These are phyloP conservation scores for Chrysochloris asiatica DNA, from an alignment of 2,113 vertebrate species.

Conservation along the genomic window DNA sequence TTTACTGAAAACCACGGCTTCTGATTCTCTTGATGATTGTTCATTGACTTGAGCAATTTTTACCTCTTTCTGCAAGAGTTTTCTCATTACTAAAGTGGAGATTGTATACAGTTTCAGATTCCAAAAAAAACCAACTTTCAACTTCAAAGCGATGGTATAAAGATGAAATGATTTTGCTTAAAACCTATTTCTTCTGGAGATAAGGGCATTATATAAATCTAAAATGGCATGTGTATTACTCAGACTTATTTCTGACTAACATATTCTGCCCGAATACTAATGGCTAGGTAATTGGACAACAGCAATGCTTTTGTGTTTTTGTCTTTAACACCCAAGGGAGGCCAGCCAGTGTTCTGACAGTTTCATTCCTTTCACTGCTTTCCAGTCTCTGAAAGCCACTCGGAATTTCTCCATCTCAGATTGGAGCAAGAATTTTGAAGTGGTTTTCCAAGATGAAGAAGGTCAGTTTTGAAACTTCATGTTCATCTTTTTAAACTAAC, in stretches of 20 bases:
- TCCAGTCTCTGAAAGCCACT: constrained; percentile 95
- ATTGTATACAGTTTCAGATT: not conserved
- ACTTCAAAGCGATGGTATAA: not conserved
- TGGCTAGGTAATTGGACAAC: not conserved
- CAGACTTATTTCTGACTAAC: not conserved
- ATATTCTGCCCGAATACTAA: not conserved
- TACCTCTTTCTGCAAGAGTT: not conserved
- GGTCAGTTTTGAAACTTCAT: constrained; percentile 86
- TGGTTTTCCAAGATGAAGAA: constrained; percentile 98
- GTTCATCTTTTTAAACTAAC: constrained; percentile 19
- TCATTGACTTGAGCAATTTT: constrained; percentile 50
- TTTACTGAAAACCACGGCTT: constrained; percentile 23
- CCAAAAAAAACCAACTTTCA: not conserved
- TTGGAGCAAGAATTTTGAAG: constrained; percentile 99
- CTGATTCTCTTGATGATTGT: constrained; percentile 23
- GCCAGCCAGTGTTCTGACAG: constrained; percentile 34
- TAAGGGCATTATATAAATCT: not conserved
- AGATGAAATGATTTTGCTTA: constrained; percentile 39
- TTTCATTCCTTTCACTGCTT: constrained; percentile 48
- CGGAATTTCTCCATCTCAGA: constrained; percentile 98
- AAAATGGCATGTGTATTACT: not conserved
- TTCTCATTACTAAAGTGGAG: constrained; percentile 61
- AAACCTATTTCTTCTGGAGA: not conserved
- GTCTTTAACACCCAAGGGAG: not conserved
- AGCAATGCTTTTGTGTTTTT: constrained; percentile 6